Base-by-base conservation (phyloP, 2,888 invertebrate genomes). In the Macrostomum cliftonense region DNA sequence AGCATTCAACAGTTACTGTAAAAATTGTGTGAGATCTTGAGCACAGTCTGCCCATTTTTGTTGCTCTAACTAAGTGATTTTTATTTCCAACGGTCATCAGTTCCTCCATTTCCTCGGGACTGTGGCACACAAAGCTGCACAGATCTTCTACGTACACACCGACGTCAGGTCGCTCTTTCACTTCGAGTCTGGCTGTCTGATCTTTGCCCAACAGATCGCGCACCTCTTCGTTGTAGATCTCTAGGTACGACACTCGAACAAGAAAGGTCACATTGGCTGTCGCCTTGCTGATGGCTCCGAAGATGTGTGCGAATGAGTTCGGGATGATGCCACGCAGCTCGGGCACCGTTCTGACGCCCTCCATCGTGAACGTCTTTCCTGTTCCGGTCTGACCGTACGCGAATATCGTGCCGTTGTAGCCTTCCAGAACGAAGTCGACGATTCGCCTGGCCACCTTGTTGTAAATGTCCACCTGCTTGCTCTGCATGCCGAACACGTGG, bases 301-400 rank as follows among this genome's bases (percentile, higher is more conserved):
- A 97, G 58, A 99, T 87, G 62, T 97, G 97, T 0, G 93, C 93
- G 73, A 97, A 99, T 0, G 91, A 89, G 73, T 97, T 95, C 0
- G 95, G 95, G 61, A 95, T 95, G 59, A 99, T 89, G 42, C 97
- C 97, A 52, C 85, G 77, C 11, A 85, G 75, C 62, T 93, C 89
- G 0, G 88, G 83, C 13, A 82, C 81, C 1, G 81, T 77, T 56
- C 84, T 78, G 52, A 81, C 78, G 0, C 97, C 97, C 1, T 89
- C 85, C 95, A 97, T 95, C 0, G 97, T 97, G 70, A 82, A 95
- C 0, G 97, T 97, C 74, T 97, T 99, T 11, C 97, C 97, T 0
- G 95, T 97, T 16, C 97, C 95, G 2, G 77, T 77, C 60, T 77
- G 77, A 1, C 77, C 77, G 60, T 77, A 77, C 0, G 77, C 77